Conservation (phyloP, 37 sponge, comb jelly and placozoan species). For the Aplysina aerophoba region DNA sequence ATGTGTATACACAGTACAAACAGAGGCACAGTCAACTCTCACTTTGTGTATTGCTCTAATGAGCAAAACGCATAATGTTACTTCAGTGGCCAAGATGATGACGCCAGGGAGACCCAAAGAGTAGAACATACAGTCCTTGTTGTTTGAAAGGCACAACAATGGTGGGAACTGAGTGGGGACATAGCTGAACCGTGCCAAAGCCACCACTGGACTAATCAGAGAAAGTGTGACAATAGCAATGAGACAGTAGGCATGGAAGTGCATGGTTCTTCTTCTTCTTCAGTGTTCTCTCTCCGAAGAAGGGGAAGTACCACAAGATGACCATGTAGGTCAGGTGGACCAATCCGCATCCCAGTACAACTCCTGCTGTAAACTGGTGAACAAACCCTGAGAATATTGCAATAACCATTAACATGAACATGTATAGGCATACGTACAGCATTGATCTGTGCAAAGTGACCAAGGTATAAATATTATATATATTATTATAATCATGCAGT, state of each 20-base stretch:
- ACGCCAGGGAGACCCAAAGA: neutral
- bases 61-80: neutral
- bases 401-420: too few species aligned
- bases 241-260: neutral
- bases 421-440: too few species aligned
- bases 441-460: too few species aligned
- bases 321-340: too few species aligned
- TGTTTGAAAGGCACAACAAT: neutral
- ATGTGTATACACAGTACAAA: too few species aligned
- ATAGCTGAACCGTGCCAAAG: neutral
- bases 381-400: too few species aligned
- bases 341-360: too few species aligned
- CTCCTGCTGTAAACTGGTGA: too few species aligned
- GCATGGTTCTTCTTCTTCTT: constrained; percentile 2
- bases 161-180: neutral
- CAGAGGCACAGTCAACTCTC: neutral
- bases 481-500: too few species aligned
- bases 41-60: constrained; percentile 10
- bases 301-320: too few species aligned
- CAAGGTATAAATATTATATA: too few species aligned
- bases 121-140: neutral
- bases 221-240: neutral
- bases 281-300: neutral
- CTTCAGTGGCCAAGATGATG: neutral
- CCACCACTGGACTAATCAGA: constrained; percentile 12